A percentile compares a stretch with the other conserved stretches of the same genome.
These are phyloP conservation scores for Cydia pomonella DNA, from an alignment of 1,140 invertebrate genomes.

Conservation along the genomic window DNA sequence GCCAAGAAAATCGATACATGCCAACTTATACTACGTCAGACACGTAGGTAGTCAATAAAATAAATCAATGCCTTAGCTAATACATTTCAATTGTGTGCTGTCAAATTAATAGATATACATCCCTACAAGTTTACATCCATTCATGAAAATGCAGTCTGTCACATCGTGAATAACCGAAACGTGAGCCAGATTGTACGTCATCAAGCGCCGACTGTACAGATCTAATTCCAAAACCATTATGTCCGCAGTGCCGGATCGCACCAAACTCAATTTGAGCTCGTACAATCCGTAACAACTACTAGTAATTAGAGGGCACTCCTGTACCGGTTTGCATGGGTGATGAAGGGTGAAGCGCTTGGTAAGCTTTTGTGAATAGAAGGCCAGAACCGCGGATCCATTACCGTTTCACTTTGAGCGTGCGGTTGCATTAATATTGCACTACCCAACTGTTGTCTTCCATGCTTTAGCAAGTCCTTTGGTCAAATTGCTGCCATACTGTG, in stretches of 20 bases:
- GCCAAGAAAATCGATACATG: no score
- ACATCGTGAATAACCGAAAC: not conserved
- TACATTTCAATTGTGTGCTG: no score
- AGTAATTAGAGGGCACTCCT: not conserved
- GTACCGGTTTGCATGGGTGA: not conserved
- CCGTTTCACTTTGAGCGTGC: conserved; percentile 29
- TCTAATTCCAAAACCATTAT: not conserved
- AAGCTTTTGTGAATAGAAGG: not conserved
- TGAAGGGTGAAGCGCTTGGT: not conserved
- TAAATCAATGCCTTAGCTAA: no score
- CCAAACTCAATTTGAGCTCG: not conserved
- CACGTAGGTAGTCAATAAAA: no score
- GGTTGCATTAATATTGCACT: conserved; percentile 31
- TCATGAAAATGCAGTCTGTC: not conserved
- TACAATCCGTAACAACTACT: not conserved
- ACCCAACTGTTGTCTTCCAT: conserved; percentile 26
- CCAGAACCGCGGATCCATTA: conserved; percentile 28
- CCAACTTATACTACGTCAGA: no score
- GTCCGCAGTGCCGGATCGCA: not conserved
- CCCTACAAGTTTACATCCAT: not conserved
- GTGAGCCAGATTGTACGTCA: conserved; percentile 5
- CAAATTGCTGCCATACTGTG: conserved; percentile 5
- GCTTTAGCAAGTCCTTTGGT: conserved; percentile 23
- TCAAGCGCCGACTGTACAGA: not conserved
- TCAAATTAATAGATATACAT: no score